Evolutionary conservation across 1,140 invertebrate genomes (phyloP), one percentile per base, ranked within the genome.

Genomic region (Danaus melanippus): DNA sequence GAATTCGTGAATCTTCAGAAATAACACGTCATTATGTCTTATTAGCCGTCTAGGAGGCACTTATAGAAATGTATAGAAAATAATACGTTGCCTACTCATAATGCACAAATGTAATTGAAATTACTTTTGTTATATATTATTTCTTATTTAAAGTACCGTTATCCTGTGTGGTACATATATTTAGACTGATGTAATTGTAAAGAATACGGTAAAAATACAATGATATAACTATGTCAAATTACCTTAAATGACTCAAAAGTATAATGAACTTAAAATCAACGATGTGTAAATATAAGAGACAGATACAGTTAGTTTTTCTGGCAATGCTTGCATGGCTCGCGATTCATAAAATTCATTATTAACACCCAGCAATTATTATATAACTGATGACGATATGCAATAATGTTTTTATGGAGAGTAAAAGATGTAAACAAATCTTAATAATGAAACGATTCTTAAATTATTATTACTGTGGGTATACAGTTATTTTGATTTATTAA

Each of bases 1-100:
- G 71, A 82, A 81, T 84, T 82, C 74, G 75, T 81, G 74, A 78
- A 81, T 80, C 71, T 74, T 79, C 67, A 73, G 58, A 79, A 82
- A 76, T 81, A 83, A 74, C 68, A 75, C 67, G 62, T 78, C 73
- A 79, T 82, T 80, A 79, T 75, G 60, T 74, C 71, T 73, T 83
- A 84, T 78, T 85, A 80, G 69, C 60, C 57, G 67, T 71, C 64
- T 72, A 77, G 77, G 76, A 79, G 78, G 69, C 74, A 75, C 73
- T 80, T 78, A 78, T 59, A 65, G 68, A 63, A 71, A 79, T 70
- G 64, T 71, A 69, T 50, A 59, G 69, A 79, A 75, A 79, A 76
- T 79, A 73, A 76, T 59, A 75, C 62, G 68, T 64, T 72, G 62
- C 50, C 54, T 10, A 12, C 12, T 42, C 17, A 11, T 43, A 41